Conservation (phyloP, 2,113 vertebrate genomes). For the Triplophysa tibetana region DNA sequence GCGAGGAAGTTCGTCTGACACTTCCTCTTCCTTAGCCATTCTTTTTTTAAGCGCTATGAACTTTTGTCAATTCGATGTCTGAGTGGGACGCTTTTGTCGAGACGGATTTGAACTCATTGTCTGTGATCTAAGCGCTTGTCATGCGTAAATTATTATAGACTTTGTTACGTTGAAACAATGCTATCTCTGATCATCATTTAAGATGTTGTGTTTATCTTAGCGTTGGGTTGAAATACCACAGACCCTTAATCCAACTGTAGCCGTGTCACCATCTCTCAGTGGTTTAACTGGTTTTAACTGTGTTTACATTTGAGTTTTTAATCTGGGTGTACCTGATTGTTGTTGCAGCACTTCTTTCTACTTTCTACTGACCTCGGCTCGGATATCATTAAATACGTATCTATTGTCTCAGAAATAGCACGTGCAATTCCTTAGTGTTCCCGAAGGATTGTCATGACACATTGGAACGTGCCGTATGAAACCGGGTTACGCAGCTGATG, state of each 20-base stretch:
- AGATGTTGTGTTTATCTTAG: not conserved
- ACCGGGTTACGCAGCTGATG: conserved; percentile 1
- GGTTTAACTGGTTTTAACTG: conserved; percentile 27
- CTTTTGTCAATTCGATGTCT: conserved; percentile 14
- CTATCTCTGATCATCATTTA: not conserved
- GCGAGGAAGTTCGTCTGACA: conserved; percentile 49
- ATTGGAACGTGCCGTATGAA: not conserved
- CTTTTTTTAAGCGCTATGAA: conserved; percentile 30
- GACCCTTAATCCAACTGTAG: not conserved
- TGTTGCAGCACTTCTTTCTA: not conserved
- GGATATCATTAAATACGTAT: not conserved
- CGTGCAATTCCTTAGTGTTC: not conserved
- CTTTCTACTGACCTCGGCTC: conserved; percentile 8
- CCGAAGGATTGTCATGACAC: not conserved
- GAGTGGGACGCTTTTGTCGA: not conserved
- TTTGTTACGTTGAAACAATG: not conserved
- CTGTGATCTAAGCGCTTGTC: not conserved
- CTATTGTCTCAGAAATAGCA: not conserved
- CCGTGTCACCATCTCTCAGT: not conserved
- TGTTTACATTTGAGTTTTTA: not conserved
- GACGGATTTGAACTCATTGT: not conserved
- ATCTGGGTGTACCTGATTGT: not conserved
- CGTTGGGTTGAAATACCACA: not conserved
- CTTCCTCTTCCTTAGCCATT: conserved; percentile 38
- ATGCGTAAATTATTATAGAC: conserved; percentile 20